Evolutionary conservation across 2,888 invertebrate genomes (phyloP).

Genomic region (Rhodophaea formosa): DNA sequence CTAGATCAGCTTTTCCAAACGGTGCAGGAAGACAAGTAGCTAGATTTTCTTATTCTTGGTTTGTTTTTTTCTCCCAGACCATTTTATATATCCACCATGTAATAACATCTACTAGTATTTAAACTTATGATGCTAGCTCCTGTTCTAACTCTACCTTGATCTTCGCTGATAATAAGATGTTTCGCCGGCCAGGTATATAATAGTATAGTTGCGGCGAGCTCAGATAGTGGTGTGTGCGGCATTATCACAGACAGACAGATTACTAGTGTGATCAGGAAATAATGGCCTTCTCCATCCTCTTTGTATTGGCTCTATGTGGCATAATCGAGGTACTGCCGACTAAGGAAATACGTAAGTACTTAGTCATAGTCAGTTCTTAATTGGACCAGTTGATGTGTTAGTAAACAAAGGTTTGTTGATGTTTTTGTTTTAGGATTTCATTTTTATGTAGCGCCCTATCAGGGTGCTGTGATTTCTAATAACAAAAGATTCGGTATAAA

Average conservation of each 20-base stretch:
- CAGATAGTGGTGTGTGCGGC: constrained; percentile 27
- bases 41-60: too few species aligned
- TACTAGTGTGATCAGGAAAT: constrained; percentile 22
- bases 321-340: constrained; percentile 36
- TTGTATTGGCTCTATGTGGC: constrained; percentile 42
- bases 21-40: too few species aligned
- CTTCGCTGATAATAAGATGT: constrained; percentile 28
- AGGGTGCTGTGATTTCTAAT: too few species aligned
- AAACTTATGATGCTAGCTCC: constrained; percentile 8
- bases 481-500: too few species aligned
- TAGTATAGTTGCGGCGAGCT: constrained; percentile 26
- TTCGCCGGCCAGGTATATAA: constrained; percentile 36
- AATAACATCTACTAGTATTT: too few species aligned
- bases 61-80: too few species aligned
- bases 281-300: constrained; percentile 34
- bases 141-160: constrained; percentile 8
- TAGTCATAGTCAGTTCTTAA: constrained; percentile 2
- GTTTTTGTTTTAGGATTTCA: neutral
- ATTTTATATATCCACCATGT: too few species aligned
- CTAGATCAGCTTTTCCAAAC: too few species aligned
- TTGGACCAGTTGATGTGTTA: neutral
- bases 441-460: too few species aligned
- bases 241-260: constrained; percentile 26
- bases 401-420: neutral
- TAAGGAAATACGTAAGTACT: constrained; percentile 52